Base-by-base conservation (phyloP, 2,888 invertebrate genomes). In the Copidosoma aretas region DNA sequence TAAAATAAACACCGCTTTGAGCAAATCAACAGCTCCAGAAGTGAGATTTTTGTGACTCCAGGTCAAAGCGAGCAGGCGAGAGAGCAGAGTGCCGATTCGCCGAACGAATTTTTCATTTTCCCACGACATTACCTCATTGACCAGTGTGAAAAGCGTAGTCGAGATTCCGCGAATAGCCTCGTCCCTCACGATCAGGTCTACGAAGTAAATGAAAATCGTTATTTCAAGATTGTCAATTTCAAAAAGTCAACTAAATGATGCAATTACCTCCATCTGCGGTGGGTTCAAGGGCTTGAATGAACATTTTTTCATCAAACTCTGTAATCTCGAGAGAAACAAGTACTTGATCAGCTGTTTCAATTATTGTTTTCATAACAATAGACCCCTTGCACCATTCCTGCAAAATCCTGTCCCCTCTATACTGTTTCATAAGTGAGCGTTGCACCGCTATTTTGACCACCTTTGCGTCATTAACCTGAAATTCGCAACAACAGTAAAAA, bases 361-460 rank as follows among this genome's bases (percentile, higher is more conserved):
- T 74, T 24, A 88, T 76, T 70, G 85, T 83, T 24, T 82, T 74
- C n/a, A 83, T 83, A 19, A 87, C 81, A 69, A 81, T 78, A 19
- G 82, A 64, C 46, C 83, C 82, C 49, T 81, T 80, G 72, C 86
- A 80, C 88, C 88, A 88, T 65, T 84, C 81, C 73, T 84, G 84
- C 67, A 87, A 78, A 25, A 80, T 67, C 12, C 73, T 61, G 73
- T 85, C 81, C 59, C 77, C 76, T 75, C 84, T 81, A 77, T 85
- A 82, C 63, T 86, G 85, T 77, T 85, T 84, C 1, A 86, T 82
- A 74, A 88, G 79, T 49, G 79, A 78, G 66, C 77, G 79, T 52
- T 76, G 69, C 10, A 82, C 68, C 1, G 79, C 77, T 51, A 73
- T 75, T 64, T 73, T 77, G 24, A 77, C 71, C 46, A 78, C 69